Percentiles rank a stretch among this genome's conserved stretches.
Evolutionary conservation across 2,888 invertebrate genomes (phyloP).

Genomic region (Bembecia ichneumoniformis): DNA sequence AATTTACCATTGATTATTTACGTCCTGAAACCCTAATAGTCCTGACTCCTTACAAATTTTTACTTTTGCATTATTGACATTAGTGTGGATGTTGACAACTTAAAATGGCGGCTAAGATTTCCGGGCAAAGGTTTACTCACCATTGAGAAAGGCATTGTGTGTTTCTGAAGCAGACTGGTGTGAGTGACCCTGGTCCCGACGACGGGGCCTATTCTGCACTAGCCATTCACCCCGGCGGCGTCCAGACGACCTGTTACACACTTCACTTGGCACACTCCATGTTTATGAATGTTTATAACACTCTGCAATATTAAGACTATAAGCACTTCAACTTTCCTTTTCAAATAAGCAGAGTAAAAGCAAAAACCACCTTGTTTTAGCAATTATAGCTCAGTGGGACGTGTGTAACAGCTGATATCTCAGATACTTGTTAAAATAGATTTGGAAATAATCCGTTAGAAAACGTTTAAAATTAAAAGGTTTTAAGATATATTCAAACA

Average conservation of each 20-base stretch:
- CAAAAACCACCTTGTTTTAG: too few relatives aligned
- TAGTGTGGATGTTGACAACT: neutral
- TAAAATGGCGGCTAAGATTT: neutral
- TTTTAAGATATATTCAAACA: too few relatives aligned
- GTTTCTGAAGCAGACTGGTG: neutral
- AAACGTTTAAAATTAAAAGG: too few relatives aligned
- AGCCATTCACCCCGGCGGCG: constrained; percentile 54
- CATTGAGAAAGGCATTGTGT: neutral
- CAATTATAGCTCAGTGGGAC: too few relatives aligned
- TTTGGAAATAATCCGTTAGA: too few relatives aligned
- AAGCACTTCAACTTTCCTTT: neutral
- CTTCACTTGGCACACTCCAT: constrained; percentile 34
- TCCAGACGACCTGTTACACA: constrained; percentile 62
- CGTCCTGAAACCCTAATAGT: too few relatives aligned
- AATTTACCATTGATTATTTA: too few relatives aligned
- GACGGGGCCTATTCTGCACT: constrained; percentile 35
- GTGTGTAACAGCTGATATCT: too few relatives aligned
- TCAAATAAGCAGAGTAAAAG: too few relatives aligned
- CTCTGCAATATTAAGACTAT: neutral
- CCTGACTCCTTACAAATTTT: too few relatives aligned
- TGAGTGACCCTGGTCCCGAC: neutral
- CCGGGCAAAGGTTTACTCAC: neutral
- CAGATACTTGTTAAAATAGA: too few relatives aligned
- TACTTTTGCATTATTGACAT: too few relatives aligned
- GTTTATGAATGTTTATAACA: constrained; percentile 25